These are phyloP conservation scores for Drosophila mettleri DNA, from an alignment of 2,888 invertebrate genomes.

Conservation along the genomic window DNA sequence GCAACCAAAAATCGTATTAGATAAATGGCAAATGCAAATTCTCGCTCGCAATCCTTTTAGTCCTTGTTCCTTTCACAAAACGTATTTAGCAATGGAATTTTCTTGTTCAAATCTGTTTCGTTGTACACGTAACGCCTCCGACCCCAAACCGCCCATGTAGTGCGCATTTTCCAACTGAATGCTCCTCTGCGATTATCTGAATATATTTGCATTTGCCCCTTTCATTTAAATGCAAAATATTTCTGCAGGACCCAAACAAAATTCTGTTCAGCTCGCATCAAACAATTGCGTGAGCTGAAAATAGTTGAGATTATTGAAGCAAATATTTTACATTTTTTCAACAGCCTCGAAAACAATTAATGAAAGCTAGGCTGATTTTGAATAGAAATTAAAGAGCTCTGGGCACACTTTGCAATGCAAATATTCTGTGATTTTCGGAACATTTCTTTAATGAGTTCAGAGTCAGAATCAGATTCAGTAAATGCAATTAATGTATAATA, in stretches of 20 bases:
- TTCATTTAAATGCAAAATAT: slow-evolving; percentile 36
- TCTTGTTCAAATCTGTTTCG: slow-evolving; percentile 14
- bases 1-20: slow-evolving; percentile 27
- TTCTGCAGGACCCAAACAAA: slow-evolving; percentile 18
- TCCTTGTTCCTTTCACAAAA: slow-evolving; percentile 2
- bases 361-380: background rate
- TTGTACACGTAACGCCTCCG: too few relatives aligned
- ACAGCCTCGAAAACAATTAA: background rate
- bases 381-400: background rate
- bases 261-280: slow-evolving; percentile 2
- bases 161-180: slow-evolving; percentile 45
- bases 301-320: slow-evolving; percentile 30
- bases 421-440: background rate
- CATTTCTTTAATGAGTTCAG: background rate
- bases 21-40: slow-evolving; percentile 49
- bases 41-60: slow-evolving; percentile 32
- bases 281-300: slow-evolving; percentile 13
- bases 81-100: too few relatives aligned
- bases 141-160: too few relatives aligned
- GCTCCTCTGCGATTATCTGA: slow-evolving; percentile 15
- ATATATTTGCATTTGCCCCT: slow-evolving; percentile 43
- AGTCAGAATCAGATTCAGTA: background rate
- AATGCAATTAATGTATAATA: background rate
- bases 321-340: slow-evolving; percentile 6
- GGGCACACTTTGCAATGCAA: background rate